Conservation (phyloP, 2,888 invertebrate genomes). For the Noctua fimbriata region DNA sequence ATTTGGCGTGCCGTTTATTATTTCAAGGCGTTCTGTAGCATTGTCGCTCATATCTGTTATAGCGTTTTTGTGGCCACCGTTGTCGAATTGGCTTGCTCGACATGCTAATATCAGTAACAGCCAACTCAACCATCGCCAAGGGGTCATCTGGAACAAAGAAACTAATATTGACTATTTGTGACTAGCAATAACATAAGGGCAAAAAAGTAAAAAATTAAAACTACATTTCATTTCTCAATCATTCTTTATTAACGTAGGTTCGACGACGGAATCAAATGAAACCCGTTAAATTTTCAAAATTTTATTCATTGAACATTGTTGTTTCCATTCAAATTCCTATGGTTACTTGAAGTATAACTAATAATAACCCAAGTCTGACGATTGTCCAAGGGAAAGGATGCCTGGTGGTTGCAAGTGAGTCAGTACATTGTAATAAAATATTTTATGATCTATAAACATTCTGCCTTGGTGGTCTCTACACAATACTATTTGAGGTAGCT, state of each 20-base stretch:
- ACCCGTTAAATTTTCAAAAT: constrained; percentile 84
- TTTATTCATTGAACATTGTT: constrained; percentile 82
- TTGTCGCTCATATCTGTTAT: constrained; percentile 79
- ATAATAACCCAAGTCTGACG: constrained; percentile 54
- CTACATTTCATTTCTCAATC: constrained; percentile 86
- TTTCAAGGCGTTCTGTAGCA: constrained; percentile 86
- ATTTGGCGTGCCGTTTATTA: constrained; percentile 90
- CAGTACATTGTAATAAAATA: constrained; percentile 61
- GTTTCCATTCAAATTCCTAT: constrained; percentile 61
- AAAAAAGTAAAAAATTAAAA: constrained; percentile 83
- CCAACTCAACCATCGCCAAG: constrained; percentile 78
- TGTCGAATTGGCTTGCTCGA: constrained; percentile 81
- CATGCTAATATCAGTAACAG: constrained; percentile 75
- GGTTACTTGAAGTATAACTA: constrained; percentile 62
- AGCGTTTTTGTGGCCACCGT: constrained; percentile 82
- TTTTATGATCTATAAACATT: constrained; percentile 47
- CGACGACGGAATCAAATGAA: constrained; percentile 87
- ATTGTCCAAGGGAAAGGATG: constrained; percentile 74
- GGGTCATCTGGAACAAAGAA: constrained; percentile 88
- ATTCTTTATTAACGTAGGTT: constrained; percentile 88
- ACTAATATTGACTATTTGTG: constrained; percentile 74
- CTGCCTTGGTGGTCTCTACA: constrained; percentile 25
- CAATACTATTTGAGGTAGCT: constrained; percentile 12
- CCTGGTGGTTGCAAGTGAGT: constrained; percentile 64
- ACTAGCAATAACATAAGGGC: constrained; percentile 60